Evolutionary conservation across 2,888 invertebrate genomes (phyloP).

Genomic region (Parapristionchus giblindavisi): DNA sequence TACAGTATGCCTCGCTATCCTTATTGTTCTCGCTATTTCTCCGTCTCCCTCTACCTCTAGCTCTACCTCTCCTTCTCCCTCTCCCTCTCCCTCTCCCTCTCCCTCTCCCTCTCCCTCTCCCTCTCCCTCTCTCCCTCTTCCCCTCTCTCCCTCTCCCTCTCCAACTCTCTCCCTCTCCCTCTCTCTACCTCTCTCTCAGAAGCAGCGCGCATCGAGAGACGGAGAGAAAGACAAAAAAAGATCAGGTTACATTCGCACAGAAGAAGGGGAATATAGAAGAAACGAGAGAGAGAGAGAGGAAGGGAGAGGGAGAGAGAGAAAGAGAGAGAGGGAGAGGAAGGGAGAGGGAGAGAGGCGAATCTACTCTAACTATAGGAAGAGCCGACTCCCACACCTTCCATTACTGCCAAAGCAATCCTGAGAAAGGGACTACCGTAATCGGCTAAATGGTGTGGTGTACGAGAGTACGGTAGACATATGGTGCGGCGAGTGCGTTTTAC

Average conservation of each 20-base stretch:
- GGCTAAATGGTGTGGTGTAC: background rate
- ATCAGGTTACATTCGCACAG: slow-evolving; percentile 32
- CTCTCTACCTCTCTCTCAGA: too few species aligned
- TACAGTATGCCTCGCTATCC: background rate
- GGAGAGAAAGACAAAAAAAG: too few species aligned
- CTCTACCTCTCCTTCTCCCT: too few species aligned
- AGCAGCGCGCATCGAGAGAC: background rate
- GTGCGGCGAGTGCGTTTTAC: background rate
- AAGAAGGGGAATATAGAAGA: slow-evolving; percentile 17
- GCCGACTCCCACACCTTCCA: slow-evolving; percentile 30
- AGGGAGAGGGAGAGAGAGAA: slow-evolving; percentile 16
- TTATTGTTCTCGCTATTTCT: background rate
- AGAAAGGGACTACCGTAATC: slow-evolving; percentile 12
- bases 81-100: slow-evolving; percentile 8
- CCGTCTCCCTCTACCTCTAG: slow-evolving; percentile 12
- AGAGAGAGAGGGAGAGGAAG: slow-evolving; percentile 16
- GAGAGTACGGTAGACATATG: slow-evolving; percentile 21
- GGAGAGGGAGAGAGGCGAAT: slow-evolving; percentile 26
- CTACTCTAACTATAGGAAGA: slow-evolving; percentile 7
- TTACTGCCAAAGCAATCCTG: slow-evolving; percentile 7
- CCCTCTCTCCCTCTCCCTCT: too few species aligned
- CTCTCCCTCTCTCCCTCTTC: background rate
- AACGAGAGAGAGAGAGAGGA: background rate
- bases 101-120: slow-evolving; percentile 21
- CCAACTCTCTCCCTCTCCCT: too few species aligned